These are phyloP conservation scores for Chromis chromis DNA, from an alignment of 2,797 vertebrate species.

Conservation along the genomic window DNA sequence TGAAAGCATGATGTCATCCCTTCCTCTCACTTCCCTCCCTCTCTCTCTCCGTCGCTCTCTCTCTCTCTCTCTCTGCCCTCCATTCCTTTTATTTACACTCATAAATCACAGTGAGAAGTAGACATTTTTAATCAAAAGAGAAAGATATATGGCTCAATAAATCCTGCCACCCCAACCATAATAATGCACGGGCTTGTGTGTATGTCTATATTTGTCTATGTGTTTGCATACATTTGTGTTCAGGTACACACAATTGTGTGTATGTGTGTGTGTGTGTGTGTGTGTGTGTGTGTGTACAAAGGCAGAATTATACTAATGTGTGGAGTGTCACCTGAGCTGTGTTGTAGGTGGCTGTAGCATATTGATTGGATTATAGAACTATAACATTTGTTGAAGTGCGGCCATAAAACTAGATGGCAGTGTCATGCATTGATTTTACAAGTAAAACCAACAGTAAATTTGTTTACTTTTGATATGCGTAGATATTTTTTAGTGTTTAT, in stretches of 20 bases:
- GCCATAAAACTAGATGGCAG: slow-evolving; percentile 34
- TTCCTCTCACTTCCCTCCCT: slow-evolving; percentile 29
- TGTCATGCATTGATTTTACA: slow-evolving; percentile 20
- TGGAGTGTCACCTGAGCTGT: slow-evolving; percentile 32
- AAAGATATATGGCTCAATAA: slow-evolving; percentile 82
- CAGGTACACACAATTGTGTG: neutral
- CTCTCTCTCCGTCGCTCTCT: slow-evolving; percentile 1
- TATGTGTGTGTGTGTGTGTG: neutral
- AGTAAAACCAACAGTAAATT: slow-evolving; percentile 13
- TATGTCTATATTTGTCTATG: slow-evolving; percentile 38
- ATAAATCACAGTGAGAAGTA: slow-evolving; percentile 82
- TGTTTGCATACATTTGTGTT: slow-evolving; percentile 52
- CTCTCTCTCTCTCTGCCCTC: slow-evolving; percentile 46
- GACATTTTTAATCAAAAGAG: slow-evolving; percentile 87
- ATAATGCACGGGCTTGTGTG: slow-evolving; percentile 67
- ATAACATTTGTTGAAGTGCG: slow-evolving; percentile 15
- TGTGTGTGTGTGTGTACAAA: neutral
- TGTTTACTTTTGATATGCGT: slow-evolving; percentile 15
- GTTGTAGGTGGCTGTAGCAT: slow-evolving; percentile 17
- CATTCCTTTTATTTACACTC: slow-evolving; percentile 66
- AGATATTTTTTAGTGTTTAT: neutral
- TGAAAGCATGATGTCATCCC: slow-evolving; percentile 83
- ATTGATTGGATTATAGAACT: slow-evolving; percentile 21
- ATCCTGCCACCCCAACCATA: slow-evolving; percentile 66
- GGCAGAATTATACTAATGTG: slow-evolving; percentile 36